Conservation (phyloP, 2,113 vertebrate genomes). For the Hylia prasina region DNA sequence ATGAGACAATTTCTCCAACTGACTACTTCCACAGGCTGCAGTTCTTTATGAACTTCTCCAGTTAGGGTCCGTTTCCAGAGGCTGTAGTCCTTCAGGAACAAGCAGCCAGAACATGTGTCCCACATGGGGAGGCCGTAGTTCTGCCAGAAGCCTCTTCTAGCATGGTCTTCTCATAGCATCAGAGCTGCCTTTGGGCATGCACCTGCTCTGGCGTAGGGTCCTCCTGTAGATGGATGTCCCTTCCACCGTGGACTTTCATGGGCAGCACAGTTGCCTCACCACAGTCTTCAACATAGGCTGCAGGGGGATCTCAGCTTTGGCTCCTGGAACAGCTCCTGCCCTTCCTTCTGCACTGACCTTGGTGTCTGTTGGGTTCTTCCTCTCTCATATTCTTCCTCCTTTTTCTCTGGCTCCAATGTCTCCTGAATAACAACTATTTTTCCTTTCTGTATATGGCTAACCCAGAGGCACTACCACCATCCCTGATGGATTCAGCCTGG, state of each 20-base stretch:
- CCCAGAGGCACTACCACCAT: accelerated
- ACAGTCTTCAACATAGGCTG: neutral
- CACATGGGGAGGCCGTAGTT: neutral
- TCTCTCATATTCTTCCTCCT: neutral
- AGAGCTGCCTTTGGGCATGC: neutral
- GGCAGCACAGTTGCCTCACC: neutral
- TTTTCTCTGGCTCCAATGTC: neutral
- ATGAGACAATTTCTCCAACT: neutral
- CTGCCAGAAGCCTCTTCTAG: neutral
- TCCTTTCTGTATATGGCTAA: no score
- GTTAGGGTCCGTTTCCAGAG: neutral
- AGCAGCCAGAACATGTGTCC: accelerated
- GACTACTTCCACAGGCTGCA: neutral
- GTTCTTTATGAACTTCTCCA: accelerated
- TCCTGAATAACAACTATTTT: neutral
- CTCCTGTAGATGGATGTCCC: neutral
- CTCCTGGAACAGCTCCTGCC: neutral
- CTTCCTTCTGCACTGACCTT: neutral
- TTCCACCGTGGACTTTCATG: neutral
- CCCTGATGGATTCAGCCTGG: neutral
- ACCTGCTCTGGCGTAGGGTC: accelerated
- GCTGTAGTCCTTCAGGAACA: neutral
- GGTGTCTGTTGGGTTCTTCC: neutral
- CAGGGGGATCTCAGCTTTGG: neutral
- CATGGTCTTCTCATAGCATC: neutral